Evolutionary conservation across 2,888 invertebrate genomes (phyloP).

Genomic region (Nephrotoma flavescens): DNA sequence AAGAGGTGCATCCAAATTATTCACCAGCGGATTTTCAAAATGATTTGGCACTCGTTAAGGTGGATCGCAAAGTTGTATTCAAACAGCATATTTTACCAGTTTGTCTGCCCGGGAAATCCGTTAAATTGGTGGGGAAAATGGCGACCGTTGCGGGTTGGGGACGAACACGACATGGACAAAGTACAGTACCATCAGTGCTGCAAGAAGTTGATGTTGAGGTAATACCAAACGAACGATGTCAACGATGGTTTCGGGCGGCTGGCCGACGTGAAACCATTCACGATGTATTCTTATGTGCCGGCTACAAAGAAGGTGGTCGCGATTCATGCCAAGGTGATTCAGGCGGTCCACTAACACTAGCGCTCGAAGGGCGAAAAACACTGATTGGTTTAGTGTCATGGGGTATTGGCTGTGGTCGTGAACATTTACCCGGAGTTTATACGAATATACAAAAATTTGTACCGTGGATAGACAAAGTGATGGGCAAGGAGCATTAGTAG

Average conservation of each 20-base stretch:
- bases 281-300: slow-evolving; percentile 84
- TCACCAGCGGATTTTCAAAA: slow-evolving; percentile 85
- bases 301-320: slow-evolving; percentile 74
- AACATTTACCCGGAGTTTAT: slow-evolving; percentile 81
- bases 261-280: slow-evolving; percentile 84
- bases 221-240: slow-evolving; percentile 79
- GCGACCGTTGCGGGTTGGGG: slow-evolving; percentile 93
- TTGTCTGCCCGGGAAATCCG: slow-evolving; percentile 64
- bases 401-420: slow-evolving; percentile 84
- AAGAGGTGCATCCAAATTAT: slow-evolving; percentile 83
- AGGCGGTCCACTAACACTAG: slow-evolving; percentile 77
- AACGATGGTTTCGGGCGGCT: slow-evolving; percentile 83
- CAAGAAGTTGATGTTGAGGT: slow-evolving; percentile 77
- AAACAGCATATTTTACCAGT: slow-evolving; percentile 89
- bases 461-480: slow-evolving; percentile 78
- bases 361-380: slow-evolving; percentile 71
- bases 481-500: slow-evolving; percentile 32
- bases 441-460: slow-evolving; percentile 87
- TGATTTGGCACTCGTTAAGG: slow-evolving; percentile 69
- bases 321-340: slow-evolving; percentile 67
- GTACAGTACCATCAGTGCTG: slow-evolving; percentile 72
- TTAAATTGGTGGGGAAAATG: slow-evolving; percentile 71
- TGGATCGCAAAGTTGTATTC: slow-evolving; percentile 68
- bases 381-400: slow-evolving; percentile 77
- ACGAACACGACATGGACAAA: slow-evolving; percentile 73